Evolutionary conservation across 2,113 vertebrate species (phyloP), one percentile per base, ranked within the genome.

Genomic region (Myodes glareolus): DNA sequence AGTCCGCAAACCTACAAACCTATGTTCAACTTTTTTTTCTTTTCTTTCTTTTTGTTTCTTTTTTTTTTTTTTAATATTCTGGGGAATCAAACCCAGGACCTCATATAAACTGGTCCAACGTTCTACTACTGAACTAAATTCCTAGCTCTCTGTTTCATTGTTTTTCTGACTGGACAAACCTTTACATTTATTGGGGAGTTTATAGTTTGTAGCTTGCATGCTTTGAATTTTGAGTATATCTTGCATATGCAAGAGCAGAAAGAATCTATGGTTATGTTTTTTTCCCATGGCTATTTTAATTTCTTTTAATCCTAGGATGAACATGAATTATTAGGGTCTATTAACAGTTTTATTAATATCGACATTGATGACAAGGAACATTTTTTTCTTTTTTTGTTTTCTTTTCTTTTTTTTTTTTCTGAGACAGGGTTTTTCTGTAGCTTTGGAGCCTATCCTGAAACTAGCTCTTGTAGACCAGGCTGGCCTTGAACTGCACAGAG

Each of bases 181-280:
- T 87, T 95, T 55, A 9, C 17, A 73, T 5, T 88, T 90, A 86
- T 73, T 58, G 61, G n/a, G 86, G 88, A 52, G 3, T 55, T 97
- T 78, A 78, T 8, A 77, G 21, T 88, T 11, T 42, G 3, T 70
- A 55, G 63, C 61, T 78, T 88, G 12, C 17, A 12, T 63, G 42
- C 73, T 68, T 72, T 81, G 77, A 89, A 81, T 81, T 91, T 81
- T 42, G 42, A 61, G 75, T 61, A 33, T 81, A 33, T 73, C 88
- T 55, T 92, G 33, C 21, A 75, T 91, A 42, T 6, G 70, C 29
- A 91, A 80, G 27, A 96, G 58, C 85, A 88, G 68, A 63, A n/a
- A 82, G 27, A 95, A 68, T 47, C 58, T 76, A 72, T 23, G 33
- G 19, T 84, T 84, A 7, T n/a, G 17, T 92, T 82, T 36, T 93